phyloP scores from a whole-genome alignment of 2,797 vertebrate species.

The Microchirus variegatus region DNA sequence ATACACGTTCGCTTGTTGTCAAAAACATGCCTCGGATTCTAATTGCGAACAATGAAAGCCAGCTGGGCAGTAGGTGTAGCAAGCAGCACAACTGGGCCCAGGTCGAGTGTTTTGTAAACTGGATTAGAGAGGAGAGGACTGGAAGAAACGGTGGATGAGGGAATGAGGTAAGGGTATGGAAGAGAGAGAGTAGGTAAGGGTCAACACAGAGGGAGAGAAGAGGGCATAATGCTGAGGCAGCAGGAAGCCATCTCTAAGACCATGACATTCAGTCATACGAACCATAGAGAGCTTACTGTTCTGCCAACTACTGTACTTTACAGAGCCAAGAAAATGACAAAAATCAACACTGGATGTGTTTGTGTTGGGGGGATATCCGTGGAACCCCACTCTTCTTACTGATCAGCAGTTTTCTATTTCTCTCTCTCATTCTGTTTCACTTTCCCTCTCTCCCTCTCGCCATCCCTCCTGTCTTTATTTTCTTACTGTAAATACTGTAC shows the following conservation, averaged over 20 bases:
- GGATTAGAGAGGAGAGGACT: conserved; percentile 31
- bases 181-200: conserved; percentile 33
- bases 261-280: conserved; percentile 67
- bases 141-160: conserved; percentile 18
- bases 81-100: conserved; percentile 59
- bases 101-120: conserved; percentile 72
- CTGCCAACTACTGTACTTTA: conserved; percentile 72
- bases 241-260: conserved; percentile 54
- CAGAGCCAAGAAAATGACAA: conserved; percentile 76
- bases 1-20: conserved; percentile 56
- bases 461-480: conserved; percentile 64
- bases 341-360: conserved; percentile 75
- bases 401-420: conserved; percentile 71
- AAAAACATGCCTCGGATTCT: conserved; percentile 69
- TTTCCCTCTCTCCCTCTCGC: conserved; percentile 40
- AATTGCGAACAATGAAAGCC: conserved; percentile 79
- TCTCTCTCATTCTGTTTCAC: conserved; percentile 24
- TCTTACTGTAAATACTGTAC: conserved; percentile 71
- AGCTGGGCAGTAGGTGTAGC: conserved; percentile 74
- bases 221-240: conserved; percentile 48
- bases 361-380: conserved; percentile 70
- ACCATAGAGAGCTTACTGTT: conserved; percentile 62
- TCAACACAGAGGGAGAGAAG: conserved; percentile 41
- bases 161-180: conserved; percentile 28
- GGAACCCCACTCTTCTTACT: conserved; percentile 69